Evolutionary conservation across 2,797 vertebrate genomes (phyloP), one percentile per base, ranked within the genome.

Genomic region (Danio aesculapii): DNA sequence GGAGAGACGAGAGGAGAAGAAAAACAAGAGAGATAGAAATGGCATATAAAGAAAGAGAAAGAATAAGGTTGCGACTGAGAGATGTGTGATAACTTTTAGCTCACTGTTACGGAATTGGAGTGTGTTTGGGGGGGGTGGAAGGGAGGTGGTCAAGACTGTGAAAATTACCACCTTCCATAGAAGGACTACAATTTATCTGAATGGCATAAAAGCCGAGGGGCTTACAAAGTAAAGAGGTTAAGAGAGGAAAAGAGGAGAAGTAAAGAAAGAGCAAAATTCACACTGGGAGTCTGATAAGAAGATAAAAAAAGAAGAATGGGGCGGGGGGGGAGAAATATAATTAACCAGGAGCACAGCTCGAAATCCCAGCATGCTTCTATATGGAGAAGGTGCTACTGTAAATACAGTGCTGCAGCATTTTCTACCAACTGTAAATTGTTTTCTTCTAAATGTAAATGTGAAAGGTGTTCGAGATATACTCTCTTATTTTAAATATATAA

Each of bases 111-210:
- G 58, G n/a, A 74, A 58, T 43, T 57, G 12, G 10, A 64, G 71
- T 75, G 77, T 5, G 8, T 30, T 41, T 55, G 30, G 30, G 61
- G 63, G 50, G 43, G 21, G 43, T 21, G n/a, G 19, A 43, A 17
- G 12, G n/a, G 21, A 66, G 47, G 53, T n/a, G 52, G 73, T 30
- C 63, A 75, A 80, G 53, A 75, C 55, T 67, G 77, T 62, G 70
- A 79, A 75, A 69, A 74, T 21, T 63, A 75, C 66, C 43, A 83
- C 70, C 79, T 81, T 81, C 44, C 44, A 21, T 59, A 74, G 61
- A 74, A 67, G 74, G 50, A 74, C 70, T 58, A 58, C 79, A 74
- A 81, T 81, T 66, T 70, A 70, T 70, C 44, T 58, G 21, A 74
- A 74, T 50, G 62, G 70, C 70, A 72, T 50, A 57, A 55, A 67